Base-by-base conservation (phyloP, 2,888 invertebrate genomes). In the Cephus runcator region DNA sequence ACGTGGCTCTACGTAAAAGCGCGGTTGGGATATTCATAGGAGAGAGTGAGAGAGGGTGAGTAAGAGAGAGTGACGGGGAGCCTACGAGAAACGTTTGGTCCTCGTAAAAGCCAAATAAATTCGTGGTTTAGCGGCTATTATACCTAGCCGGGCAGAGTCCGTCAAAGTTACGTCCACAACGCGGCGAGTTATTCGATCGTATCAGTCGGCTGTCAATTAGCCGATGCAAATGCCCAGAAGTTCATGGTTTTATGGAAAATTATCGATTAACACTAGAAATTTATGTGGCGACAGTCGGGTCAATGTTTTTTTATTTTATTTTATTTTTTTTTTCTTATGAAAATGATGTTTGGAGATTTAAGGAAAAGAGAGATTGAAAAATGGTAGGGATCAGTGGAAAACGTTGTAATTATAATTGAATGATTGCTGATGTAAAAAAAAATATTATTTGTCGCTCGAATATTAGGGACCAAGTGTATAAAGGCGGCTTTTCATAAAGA, bases 211-310 rank as follows among this genome's bases (percentile, higher is more conserved):
- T 82, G 83, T 82, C 74, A 74, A 74, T 74, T 81, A 81, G 75
- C 79, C 78, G 34, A 81, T 84, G 82, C 80, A 84, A 85, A 85
- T 84, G 82, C 82, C 82, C 31, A 79, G 78, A 12, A 33, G 71
- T 75, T 76, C 69, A 69, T 73, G 36, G 31, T 12, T 76, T 76
- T 73, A 76, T 31, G 40, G 79, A 80, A 81, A 84, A 81, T 83
- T 81, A 76, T 71, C 71, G 71, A 71, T 71, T 71, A 71, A 15
- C 56, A 9, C 23, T 56, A 23, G 23, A 56, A 56, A 56, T 56
- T 56, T 56, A 23, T 56, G 56, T 23, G 56, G 15, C 56, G 56
- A 56, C 23, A 23, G 56, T 56, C 9, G 56, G 1, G 23, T 9
- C 56, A 23, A 23, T 56, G 23, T 56, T 56, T 56, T 40, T 40